Evolutionary conservation across 1,140 invertebrate genomes (phyloP).

Genomic region (Papilio glaucus): DNA sequence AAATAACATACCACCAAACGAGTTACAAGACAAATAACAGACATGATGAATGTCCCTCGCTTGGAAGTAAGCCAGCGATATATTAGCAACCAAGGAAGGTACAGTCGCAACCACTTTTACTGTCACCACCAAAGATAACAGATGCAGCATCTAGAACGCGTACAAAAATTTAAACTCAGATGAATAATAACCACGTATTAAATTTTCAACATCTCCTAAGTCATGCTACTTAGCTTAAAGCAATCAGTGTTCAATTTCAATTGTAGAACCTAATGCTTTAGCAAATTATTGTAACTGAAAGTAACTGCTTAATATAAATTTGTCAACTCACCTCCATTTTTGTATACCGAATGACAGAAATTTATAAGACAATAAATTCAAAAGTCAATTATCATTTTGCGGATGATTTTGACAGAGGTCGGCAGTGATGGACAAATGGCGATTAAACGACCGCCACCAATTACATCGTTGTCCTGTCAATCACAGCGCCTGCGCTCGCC

Average conservation of each 20-base stretch:
- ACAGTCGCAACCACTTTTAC: slow-evolving; percentile 12
- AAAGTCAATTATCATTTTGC: slow-evolving; percentile 15
- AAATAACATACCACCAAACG: slow-evolving; percentile 38
- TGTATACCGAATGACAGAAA: background rate
- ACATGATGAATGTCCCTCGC: slow-evolving; percentile 43
- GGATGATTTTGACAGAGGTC: slow-evolving; percentile 26
- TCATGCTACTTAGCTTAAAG: too few species aligned
- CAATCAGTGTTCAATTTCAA: too few species aligned
- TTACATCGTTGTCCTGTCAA: slow-evolving; percentile 32
- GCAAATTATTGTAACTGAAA: too few species aligned
- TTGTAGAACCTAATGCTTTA: too few species aligned
- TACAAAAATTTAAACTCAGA: background rate
- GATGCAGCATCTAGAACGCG: background rate
- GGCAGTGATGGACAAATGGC: slow-evolving; percentile 11
- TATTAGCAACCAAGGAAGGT: slow-evolving; percentile 29
- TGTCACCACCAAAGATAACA: background rate
- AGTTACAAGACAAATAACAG: slow-evolving; percentile 47
- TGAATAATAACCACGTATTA: too few species aligned
- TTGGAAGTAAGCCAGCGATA: slow-evolving; percentile 48
- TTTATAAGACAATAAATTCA: slow-evolving; percentile 13
- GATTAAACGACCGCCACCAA: slow-evolving; percentile 7
- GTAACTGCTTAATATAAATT: too few species aligned
- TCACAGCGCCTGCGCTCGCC: background rate
- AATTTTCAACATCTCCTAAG: too few species aligned
- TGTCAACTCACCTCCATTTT: background rate